A percentile compares a stretch with the other conserved stretches of the same genome.
Conservation (phyloP, 2,888 invertebrate species). For the Acrobeloides nanus region DNA sequence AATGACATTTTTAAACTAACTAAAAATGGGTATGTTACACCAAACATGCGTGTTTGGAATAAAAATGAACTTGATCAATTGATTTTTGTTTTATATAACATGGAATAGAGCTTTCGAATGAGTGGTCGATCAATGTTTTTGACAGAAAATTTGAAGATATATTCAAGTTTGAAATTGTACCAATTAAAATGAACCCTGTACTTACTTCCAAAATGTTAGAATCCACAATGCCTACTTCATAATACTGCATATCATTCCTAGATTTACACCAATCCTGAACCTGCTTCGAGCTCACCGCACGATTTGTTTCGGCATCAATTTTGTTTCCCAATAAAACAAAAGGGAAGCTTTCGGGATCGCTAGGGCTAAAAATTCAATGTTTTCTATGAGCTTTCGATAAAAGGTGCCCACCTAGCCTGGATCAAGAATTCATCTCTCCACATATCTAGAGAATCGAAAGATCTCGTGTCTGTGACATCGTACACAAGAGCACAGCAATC, state of each 20-base stretch:
- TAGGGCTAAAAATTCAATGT: conserved; percentile 68
- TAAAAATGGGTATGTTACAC: too few relatives aligned
- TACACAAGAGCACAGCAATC: conserved; percentile 94
- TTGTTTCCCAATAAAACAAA: conserved; percentile 98
- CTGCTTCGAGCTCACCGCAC: conserved; percentile 64
- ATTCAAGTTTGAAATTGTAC: too few relatives aligned
- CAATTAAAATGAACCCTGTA: too few relatives aligned
- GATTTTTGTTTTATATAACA: too few relatives aligned
- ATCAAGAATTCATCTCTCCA: conserved; percentile 98
- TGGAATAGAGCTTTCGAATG: neutral
- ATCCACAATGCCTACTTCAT: conserved; percentile 71
- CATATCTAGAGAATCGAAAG: conserved; percentile 95
- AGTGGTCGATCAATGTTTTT: too few relatives aligned
- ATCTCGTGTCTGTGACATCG: conserved; percentile 94
- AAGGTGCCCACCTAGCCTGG: conserved; percentile 55
- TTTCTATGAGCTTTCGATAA: neutral
- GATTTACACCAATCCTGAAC: conserved; percentile 96
- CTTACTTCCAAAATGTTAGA: too few relatives aligned
- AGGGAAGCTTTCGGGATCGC: conserved; percentile 97
- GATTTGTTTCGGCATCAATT: conserved; percentile 60
- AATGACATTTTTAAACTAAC: too few relatives aligned
- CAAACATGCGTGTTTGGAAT: too few relatives aligned
- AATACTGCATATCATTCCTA: conserved; percentile 97
- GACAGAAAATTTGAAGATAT: too few relatives aligned
- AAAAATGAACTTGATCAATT: too few relatives aligned